A percentile compares a stretch with the other conserved stretches of the same genome.
Evolutionary conservation across 92 coral and sea anemone genomes (phyloP).

Genomic region (Heliopora coerulea): DNA sequence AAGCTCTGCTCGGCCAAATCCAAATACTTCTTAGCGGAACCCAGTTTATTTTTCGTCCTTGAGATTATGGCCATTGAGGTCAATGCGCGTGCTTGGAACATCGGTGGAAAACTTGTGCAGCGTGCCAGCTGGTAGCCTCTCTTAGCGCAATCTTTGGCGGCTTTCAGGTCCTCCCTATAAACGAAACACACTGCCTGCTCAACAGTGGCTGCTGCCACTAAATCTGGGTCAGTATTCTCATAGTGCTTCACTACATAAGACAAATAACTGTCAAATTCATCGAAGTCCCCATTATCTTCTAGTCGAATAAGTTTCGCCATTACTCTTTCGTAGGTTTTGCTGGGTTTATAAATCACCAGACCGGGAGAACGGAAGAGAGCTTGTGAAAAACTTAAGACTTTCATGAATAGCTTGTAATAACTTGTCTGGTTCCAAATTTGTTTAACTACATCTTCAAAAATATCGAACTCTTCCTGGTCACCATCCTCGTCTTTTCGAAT

Average conservation of each 20-base stretch:
- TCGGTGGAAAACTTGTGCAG: constrained; percentile 11
- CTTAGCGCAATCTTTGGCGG: background rate
- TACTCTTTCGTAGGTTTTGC: constrained; percentile 6
- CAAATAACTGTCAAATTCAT: background rate
- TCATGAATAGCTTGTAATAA: too few species aligned
- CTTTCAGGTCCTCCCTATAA: background rate
- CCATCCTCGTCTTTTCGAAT: background rate
- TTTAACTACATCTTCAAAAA: background rate
- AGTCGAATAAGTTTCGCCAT: background rate
- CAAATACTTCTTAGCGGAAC: background rate
- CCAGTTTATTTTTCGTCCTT: background rate
- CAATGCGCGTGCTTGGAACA: constrained; percentile 15
- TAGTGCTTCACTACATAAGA: background rate
- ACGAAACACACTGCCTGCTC: background rate
- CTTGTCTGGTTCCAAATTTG: too few species aligned
- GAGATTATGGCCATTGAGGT: background rate
- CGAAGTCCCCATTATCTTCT: constrained; percentile 16
- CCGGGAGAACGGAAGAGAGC: background rate
- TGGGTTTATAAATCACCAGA: constrained; percentile 1
- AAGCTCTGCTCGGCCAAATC: constrained; percentile 15
- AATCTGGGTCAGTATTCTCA: constrained; percentile 5
- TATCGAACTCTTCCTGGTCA: background rate
- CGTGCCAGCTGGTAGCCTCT: constrained; percentile 13
- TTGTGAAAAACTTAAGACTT: too few species aligned
- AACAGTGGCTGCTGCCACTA: constrained; percentile 4